phyloP scores from a whole-genome alignment of 1,140 invertebrate genomes.

The Lerema accius region DNA sequence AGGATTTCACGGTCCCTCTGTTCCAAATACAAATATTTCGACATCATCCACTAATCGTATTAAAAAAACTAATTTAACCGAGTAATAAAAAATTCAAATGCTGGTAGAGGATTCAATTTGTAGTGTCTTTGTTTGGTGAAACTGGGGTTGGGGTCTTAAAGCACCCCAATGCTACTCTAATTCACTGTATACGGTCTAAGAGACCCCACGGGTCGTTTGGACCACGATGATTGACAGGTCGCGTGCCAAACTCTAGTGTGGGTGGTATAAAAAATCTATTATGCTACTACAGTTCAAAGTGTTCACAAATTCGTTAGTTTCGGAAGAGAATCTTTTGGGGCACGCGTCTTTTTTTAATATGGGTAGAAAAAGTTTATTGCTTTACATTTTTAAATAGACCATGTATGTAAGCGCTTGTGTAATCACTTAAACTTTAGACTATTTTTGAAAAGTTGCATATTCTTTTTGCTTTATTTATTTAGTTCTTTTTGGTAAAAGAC shows the following conservation, averaged over 20 bases:
- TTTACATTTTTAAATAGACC: no score
- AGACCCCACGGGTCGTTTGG: slow-evolving; percentile 6
- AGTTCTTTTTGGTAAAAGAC: no score
- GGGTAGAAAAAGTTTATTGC: no score
- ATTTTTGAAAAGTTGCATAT: no score
- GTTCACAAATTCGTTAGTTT: slow-evolving; percentile 9
- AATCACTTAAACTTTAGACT: no score
- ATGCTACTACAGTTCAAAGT: slow-evolving; percentile 4
- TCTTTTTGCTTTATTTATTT: no score
- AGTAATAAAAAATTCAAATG: slow-evolving; percentile 30
- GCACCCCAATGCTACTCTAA: slow-evolving; percentile 6
- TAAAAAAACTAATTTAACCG: slow-evolving; percentile 16
- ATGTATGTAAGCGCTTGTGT: no score
- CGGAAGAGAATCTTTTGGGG: neutral
- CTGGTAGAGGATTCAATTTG: slow-evolving; percentile 24
- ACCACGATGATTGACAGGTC: slow-evolving; percentile 11
- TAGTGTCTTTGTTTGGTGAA: slow-evolving; percentile 27
- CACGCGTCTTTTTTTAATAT: neutral
- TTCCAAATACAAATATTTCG: slow-evolving; percentile 7
- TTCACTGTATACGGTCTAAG: neutral
- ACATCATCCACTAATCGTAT: slow-evolving; percentile 18
- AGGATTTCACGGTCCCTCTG: neutral
- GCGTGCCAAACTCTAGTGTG: slow-evolving; percentile 1
- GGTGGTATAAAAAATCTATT: slow-evolving; percentile 9
- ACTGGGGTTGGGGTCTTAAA: slow-evolving; percentile 26